Base-by-base conservation (phyloP, 2,113 vertebrate genomes). In the Heterotis niloticus region DNA sequence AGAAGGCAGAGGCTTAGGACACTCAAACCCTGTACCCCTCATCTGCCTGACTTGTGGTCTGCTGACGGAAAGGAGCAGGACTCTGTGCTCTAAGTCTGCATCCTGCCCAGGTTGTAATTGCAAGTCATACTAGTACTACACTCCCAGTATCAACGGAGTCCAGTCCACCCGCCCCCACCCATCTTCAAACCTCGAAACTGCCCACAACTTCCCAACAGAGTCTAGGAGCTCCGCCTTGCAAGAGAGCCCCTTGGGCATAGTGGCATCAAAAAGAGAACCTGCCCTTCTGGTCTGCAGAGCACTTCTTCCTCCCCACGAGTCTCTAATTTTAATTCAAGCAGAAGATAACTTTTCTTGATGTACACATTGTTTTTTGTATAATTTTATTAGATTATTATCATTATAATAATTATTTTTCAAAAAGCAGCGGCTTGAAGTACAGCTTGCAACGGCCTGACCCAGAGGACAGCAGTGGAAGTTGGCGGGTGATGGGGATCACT, bases 401-500 rank as follows among this genome's bases (percentile, higher is more conserved):
- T 62, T 54, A 26, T 24, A 20, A 34, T 79, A 10, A 20, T 52
- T 62, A 65, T 28, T 80, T 28, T 44, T 23, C 54, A 14, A 72
- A 70, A 23, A 60, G n/a, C 66, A 44, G 67, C 23, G 12, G 56
- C 54, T 4, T 60, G 69, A 79, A 64, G 59, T 71, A 51, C n/a
- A 11, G 26, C 62, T 60, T 29, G 16, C 17, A 66, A 60, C 66
- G 51, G 28, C 20, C 64, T 28, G 64, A 1, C 20, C n/a, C 34
- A 23, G 17, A 59, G n/a, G 34, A 66, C 16, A 24, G 67, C 34
- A 16, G 23, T 13, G 44, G 17, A 9, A 14, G 20, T 11, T 13
- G 64, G 14, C 14, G 9, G n/a, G 10, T 4, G 51, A 44, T 44
- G n/a, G 10, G 24, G 26, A 64, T 83, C 82, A 81, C 82, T 83